phyloP scores from a whole-genome alignment of 2,113 vertebrate species.

The Emydura subglobosa region DNA sequence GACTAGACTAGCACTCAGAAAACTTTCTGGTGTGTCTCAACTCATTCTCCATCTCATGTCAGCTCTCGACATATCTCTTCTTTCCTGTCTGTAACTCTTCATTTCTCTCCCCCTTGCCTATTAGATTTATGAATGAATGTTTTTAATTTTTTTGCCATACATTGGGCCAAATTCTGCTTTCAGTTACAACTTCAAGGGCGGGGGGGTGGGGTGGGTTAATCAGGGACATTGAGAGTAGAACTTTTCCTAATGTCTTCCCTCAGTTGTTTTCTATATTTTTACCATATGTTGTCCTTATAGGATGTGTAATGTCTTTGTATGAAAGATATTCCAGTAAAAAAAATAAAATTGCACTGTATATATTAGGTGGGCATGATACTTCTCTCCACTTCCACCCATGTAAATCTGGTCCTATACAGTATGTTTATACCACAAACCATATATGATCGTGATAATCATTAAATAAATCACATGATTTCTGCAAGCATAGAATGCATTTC shows the following conservation, averaged over 20 bases:
- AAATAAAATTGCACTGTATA: no score
- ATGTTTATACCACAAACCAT: background rate
- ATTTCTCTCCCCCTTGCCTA: background rate
- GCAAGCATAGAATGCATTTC: background rate
- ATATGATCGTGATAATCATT: background rate
- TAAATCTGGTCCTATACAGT: no score
- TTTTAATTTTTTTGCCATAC: background rate
- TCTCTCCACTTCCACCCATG: no score
- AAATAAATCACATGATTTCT: background rate
- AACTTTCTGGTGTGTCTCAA: background rate
- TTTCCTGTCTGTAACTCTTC: background rate
- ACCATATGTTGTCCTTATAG: no score
- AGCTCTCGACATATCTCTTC: background rate
- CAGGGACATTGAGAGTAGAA: background rate
- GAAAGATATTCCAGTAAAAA: no score
- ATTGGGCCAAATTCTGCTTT: no score
- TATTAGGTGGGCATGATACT: no score
- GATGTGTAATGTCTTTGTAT: no score
- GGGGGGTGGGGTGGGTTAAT: no score
- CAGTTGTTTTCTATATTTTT: no score
- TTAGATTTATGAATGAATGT: background rate
- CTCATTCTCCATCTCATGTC: background rate
- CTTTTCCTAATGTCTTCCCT: no score
- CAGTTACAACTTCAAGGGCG: no score
- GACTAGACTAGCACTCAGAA: background rate